Evolutionary conservation across 2,797 vertebrate genomes (phyloP).

Genomic region (Crypturellus tataupa): DNA sequence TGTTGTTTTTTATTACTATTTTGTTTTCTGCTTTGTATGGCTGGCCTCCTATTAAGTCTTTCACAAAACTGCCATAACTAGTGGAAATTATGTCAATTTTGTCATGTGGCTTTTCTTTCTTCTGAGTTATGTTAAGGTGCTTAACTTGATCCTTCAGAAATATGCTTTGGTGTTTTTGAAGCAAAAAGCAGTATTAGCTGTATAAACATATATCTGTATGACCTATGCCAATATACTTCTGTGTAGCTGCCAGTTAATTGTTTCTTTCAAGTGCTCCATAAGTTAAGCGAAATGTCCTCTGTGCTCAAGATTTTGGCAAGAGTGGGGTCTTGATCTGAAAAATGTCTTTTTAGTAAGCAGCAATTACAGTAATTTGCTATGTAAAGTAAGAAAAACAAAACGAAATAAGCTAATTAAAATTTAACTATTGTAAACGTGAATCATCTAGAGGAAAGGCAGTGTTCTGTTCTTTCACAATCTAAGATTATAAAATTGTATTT

Average conservation of each 20-base stretch:
- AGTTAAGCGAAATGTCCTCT: neutral
- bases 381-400: too few relatives aligned
- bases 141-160: neutral
- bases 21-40: neutral
- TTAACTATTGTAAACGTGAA: conserved; percentile 53
- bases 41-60: neutral
- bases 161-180: neutral
- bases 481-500: neutral
- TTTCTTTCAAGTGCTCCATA: neutral
- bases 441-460: neutral
- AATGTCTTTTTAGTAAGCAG: too few relatives aligned
- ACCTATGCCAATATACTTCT: neutral
- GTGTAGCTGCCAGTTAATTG: neutral
- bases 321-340: neutral
- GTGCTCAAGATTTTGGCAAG: neutral
- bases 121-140: neutral
- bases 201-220: neutral
- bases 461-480: neutral
- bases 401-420: neutral
- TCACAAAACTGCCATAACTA: neutral
- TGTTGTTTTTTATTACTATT: neutral
- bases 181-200: neutral
- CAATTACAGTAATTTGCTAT: too few relatives aligned
- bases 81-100: neutral
- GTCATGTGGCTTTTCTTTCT: neutral